Evolutionary conservation across 2,113 vertebrate genomes (phyloP).

Genomic region (Triplophysa siluroides): DNA sequence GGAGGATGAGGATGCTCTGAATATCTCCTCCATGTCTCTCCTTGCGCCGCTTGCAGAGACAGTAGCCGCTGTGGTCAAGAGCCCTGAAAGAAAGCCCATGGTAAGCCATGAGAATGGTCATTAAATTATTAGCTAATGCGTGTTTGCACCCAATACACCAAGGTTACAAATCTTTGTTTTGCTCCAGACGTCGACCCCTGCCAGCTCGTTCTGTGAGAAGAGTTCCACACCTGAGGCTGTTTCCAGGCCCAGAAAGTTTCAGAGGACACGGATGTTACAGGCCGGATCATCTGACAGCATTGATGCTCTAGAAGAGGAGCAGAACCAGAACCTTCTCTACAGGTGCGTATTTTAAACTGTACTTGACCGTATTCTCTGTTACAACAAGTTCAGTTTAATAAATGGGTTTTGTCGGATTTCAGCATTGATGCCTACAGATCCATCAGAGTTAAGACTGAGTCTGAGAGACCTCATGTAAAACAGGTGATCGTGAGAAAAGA

Average conservation of each 20-base stretch:
- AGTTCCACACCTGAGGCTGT: constrained; percentile 68
- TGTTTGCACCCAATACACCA: not conserved
- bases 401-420: constrained; percentile 7
- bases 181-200: constrained; percentile 75
- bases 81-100: constrained; percentile 79
- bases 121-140: not conserved
- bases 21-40: constrained; percentile 98
- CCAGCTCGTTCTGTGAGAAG: constrained; percentile 72
- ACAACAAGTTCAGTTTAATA: not conserved
- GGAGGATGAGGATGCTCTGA: constrained; percentile 79
- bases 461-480: constrained; percentile 80
- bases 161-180: not conserved
- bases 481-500: constrained; percentile 90
- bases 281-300: constrained; percentile 77
- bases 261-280: constrained; percentile 71
- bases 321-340: constrained; percentile 85
- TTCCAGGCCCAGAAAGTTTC: constrained; percentile 76
- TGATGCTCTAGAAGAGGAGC: constrained; percentile 73
- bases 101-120: constrained; percentile 43
- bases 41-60: constrained; percentile 90
- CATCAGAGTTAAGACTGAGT: constrained; percentile 83
- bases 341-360: constrained; percentile 73
- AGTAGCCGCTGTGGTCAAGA: constrained; percentile 78
- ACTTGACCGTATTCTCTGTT: not conserved
- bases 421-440: constrained; percentile 93